These are phyloP conservation scores for Aplodontia rufa DNA, from an alignment of 2,113 vertebrate species.

Conservation along the genomic window DNA sequence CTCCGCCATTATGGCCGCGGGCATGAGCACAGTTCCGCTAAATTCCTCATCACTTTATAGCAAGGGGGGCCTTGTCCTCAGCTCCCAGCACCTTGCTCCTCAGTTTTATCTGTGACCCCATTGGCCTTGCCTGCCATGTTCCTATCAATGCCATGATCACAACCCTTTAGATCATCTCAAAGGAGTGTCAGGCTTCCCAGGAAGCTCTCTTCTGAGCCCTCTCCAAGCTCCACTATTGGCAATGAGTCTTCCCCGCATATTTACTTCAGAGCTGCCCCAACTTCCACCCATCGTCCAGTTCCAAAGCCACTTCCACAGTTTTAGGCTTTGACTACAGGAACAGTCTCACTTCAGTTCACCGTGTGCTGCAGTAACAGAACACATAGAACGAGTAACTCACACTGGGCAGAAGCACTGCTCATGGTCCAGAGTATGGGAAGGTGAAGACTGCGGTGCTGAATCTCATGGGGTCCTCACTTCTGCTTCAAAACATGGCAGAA, in stretches of 20 bases:
- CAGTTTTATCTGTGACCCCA: background rate
- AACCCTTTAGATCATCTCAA: background rate
- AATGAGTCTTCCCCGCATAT: too few species aligned
- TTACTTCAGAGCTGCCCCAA: too few species aligned
- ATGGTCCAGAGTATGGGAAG: background rate
- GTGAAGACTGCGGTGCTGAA: too few species aligned
- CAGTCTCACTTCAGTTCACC: too few species aligned
- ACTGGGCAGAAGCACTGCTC: background rate
- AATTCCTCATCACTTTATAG: background rate
- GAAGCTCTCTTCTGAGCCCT: background rate
- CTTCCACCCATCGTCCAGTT: background rate
- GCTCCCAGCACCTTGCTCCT: background rate
- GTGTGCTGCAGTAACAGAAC: background rate
- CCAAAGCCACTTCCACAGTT: background rate
- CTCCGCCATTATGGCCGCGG: background rate
- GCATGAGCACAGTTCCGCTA: background rate
- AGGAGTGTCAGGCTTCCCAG: background rate
- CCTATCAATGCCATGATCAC: background rate
- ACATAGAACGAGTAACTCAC: background rate
- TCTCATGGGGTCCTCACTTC: background rate
- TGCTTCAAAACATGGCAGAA: background rate
- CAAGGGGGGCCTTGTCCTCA: background rate
- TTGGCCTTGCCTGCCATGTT: background rate
- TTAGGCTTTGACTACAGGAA: background rate
- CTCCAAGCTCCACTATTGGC: too few species aligned